A percentile compares a stretch with the other conserved stretches of the same genome.
Conservation (phyloP, 2,888 invertebrate species). For the Camponotus fellah region DNA sequence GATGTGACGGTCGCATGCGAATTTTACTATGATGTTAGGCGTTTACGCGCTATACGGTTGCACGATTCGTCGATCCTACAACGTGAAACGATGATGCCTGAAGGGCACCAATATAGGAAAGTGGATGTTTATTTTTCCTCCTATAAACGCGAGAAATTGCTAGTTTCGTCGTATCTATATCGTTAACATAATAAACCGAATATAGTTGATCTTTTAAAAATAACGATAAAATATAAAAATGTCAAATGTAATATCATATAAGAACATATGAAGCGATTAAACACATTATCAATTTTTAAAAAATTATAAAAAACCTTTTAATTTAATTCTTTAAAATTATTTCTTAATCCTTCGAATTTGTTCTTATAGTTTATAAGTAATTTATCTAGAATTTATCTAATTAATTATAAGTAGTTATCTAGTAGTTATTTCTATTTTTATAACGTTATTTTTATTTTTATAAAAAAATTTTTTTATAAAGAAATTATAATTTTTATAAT, state of each 20-base stretch:
- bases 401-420: too few species aligned
- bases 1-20: conserved; percentile 27
- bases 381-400: too few species aligned
- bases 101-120: background rate
- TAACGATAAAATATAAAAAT: background rate
- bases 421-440: too few species aligned
- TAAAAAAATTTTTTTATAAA: too few species aligned
- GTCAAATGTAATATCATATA: background rate
- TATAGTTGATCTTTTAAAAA: background rate
- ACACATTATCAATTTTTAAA: background rate
- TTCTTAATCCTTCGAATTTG: background rate
- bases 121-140: background rate
- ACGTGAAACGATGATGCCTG: conserved; percentile 19
- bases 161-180: background rate
- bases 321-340: background rate
- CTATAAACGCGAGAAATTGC: background rate
- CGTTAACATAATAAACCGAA: background rate
- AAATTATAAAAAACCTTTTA: background rate
- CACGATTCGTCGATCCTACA: conserved; percentile 23
- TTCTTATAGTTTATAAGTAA: background rate
- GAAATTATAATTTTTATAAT: too few species aligned
- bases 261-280: background rate
- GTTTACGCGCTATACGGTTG: conserved; percentile 33
- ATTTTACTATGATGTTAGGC: conserved; percentile 34
- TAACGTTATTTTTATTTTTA: too few species aligned